Evolutionary conservation across 2,113 vertebrate genomes (phyloP), one percentile per base, ranked within the genome.

Genomic region (Eubucco bourcierii): DNA sequence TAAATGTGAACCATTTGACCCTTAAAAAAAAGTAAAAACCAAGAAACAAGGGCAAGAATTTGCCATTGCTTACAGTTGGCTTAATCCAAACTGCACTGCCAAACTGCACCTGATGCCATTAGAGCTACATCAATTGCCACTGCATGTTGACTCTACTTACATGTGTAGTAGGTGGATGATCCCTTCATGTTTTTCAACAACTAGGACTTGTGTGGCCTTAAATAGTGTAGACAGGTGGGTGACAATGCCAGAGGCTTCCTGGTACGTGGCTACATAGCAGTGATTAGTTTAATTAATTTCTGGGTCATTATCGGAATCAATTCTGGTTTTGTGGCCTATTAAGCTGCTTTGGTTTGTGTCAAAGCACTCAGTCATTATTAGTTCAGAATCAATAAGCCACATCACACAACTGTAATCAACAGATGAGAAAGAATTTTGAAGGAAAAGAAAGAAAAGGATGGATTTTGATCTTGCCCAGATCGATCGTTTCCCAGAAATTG

Each of bases 221-320:
- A 80, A 74, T 74, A 44, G n/a, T 56, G 21, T 15, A 50, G 23
- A 16, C 65, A 67, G 52, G 41, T 56, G 44, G 41, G 53, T 3
- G 4, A 44, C 19, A 46, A 20, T 15, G 25, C 23, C 15, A 34
- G 52, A 90, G 75, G 72, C 56, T 63, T 60, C 59, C 75, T 58
- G 17, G 18, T 39, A 47, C 12, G 15, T 39, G 25, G 67, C 53
- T 77, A 59, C 60, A 44, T 6, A 27, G 46, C 53, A 84, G 74
- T 75, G 41, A 91, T 84, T 70, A 72, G 44, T 78, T 92, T 91
- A 88, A 95, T 94, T 96, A 94, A 94, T 91, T 95, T 95, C 84
- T 87, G 52, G 60, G 66, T 88, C 85, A 88, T 78, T 78, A 50
- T 2, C 84, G 34, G 21, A 9, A 94, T 94, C 84, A 58, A 19